These are phyloP conservation scores for Euplexia lucipara DNA, from an alignment of 2,888 invertebrate species.

Conservation along the genomic window DNA sequence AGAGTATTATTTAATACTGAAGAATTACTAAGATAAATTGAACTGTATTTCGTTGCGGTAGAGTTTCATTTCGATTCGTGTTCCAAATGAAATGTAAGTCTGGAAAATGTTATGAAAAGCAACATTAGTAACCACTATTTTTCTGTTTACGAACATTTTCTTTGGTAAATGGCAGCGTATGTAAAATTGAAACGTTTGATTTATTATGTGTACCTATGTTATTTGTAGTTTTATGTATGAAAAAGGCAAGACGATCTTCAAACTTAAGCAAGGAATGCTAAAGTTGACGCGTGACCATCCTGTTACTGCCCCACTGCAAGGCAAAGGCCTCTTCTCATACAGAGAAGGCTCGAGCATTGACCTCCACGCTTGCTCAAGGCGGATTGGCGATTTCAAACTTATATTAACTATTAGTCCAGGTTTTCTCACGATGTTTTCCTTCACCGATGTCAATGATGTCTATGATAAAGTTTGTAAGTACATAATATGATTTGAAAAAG, in stretches of 20 bases:
- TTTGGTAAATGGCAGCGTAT: conserved; percentile 42
- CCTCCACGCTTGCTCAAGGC: too few species aligned
- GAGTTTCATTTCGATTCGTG: conserved; percentile 16
- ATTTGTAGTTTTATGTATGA: background rate
- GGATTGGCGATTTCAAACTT: too few species aligned
- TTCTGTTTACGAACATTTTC: conserved; percentile 49
- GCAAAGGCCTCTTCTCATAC: too few species aligned
- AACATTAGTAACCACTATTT: conserved; percentile 46
- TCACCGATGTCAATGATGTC: too few species aligned
- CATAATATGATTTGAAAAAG: too few species aligned
- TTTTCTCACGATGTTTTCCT: too few species aligned
- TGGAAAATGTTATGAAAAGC: conserved; percentile 53
- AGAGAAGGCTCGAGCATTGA: too few species aligned
- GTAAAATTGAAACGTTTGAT: conserved; percentile 60
- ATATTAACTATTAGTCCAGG: too few species aligned
- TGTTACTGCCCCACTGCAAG: too few species aligned
- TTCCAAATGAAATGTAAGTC: conserved; percentile 5
- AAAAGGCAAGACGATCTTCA: background rate
- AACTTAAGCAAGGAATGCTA: too few species aligned
- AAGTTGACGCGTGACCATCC: too few species aligned
- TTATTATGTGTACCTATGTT: conserved; percentile 35
- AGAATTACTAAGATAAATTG: conserved; percentile 1
- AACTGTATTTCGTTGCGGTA: conserved; percentile 3
- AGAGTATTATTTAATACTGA: conserved; percentile 56
- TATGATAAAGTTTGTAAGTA: too few species aligned